phyloP scores from a whole-genome alignment of 2,888 invertebrate species.

The Molorchus minor region DNA sequence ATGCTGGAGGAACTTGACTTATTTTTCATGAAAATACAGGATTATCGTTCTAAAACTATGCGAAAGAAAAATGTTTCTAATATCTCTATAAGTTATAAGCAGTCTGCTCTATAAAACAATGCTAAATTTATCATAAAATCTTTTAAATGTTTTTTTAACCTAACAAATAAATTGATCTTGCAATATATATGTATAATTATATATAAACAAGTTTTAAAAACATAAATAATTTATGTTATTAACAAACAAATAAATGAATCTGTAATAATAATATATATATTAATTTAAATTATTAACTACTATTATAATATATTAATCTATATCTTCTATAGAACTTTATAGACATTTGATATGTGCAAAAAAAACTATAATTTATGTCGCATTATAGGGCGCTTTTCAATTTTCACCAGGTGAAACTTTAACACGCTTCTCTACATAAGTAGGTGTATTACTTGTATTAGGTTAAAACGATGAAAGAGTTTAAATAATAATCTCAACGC shows the following conservation, averaged over 20 bases:
- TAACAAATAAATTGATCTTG: constrained; percentile 15
- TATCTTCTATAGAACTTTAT: constrained; percentile 33
- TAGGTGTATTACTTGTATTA: constrained; percentile 3
- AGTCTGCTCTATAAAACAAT: constrained; percentile 37
- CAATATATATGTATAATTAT: not conserved
- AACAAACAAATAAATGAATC: constrained; percentile 51
- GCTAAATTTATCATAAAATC: constrained; percentile 21
- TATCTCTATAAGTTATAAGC: constrained; percentile 36
- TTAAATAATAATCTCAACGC: constrained; percentile 59
- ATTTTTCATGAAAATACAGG: no score
- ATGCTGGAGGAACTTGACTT: no score
- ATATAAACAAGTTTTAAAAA: constrained; percentile 40
- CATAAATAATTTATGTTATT: constrained; percentile 47
- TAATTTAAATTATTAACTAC: constrained; percentile 48
- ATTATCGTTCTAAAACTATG: no score
- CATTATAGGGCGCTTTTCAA: constrained; percentile 23
- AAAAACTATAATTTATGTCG: constrained; percentile 21
- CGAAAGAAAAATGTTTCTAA: constrained; percentile 19
- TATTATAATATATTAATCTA: constrained; percentile 33
- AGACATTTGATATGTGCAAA: constrained; percentile 44
- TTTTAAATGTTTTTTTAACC: constrained; percentile 4
- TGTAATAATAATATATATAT: constrained; percentile 54
- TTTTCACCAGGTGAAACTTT: constrained; percentile 2
- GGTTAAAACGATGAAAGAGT: constrained; percentile 29
- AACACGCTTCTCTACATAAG: not conserved